These are phyloP conservation scores for Chloropsis hardwickii DNA, from an alignment of 2,113 vertebrate species.

Conservation along the genomic window DNA sequence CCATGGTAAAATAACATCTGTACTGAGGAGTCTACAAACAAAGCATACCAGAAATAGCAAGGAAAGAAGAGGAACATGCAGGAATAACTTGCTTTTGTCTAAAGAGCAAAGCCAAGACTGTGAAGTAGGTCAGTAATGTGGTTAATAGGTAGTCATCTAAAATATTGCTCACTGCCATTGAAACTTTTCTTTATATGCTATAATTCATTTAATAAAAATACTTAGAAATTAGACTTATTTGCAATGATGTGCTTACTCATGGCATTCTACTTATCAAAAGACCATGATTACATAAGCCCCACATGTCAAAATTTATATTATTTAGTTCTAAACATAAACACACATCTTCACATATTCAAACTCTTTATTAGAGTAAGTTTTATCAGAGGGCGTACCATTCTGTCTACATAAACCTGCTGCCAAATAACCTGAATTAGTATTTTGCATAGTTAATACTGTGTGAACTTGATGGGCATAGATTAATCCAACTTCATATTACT, in stretches of 20 bases:
- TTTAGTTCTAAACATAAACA: not conserved
- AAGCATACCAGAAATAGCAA: not conserved
- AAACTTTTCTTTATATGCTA: not conserved
- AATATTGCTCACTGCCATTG: not conserved
- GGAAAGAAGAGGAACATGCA: not conserved
- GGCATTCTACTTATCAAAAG: not conserved
- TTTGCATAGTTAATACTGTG: not conserved
- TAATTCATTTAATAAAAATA: not conserved
- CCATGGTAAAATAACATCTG: not conserved
- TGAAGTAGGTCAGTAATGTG: not conserved
- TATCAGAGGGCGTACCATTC: not conserved
- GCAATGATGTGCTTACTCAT: not conserved
- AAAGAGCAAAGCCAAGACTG: not conserved
- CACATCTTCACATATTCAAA: not conserved
- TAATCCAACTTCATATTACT: not conserved
- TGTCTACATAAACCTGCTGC: not conserved
- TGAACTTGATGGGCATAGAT: not conserved
- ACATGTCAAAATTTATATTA: not conserved
- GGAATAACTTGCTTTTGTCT: not conserved
- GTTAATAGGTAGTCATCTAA: not conserved
- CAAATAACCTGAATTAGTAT: not conserved
- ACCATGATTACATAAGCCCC: not conserved
- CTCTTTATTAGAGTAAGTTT: not conserved
- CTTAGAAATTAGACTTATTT: not conserved
- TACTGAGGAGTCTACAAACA: not conserved